Evolutionary conservation across 2,888 invertebrate genomes (phyloP), one percentile per base, ranked within the genome.

Genomic region (Ptycholaimellus sp.): DNA sequence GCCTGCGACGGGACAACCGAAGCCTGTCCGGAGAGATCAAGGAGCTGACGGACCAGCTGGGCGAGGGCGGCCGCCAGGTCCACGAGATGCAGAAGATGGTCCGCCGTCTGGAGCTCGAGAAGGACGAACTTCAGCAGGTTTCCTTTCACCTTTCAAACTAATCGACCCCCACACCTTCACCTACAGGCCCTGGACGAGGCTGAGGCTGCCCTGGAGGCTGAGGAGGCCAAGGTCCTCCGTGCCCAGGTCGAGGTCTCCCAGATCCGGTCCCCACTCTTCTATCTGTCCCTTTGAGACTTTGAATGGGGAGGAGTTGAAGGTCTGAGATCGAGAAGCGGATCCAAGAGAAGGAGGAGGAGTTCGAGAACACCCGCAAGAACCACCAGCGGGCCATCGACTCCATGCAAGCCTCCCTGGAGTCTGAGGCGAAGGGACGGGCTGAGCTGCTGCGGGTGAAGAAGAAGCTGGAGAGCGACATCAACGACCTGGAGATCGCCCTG

Each of bases 361-460:
- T 96, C 72, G 93, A 96, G 65, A 93, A 90, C 69, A 53, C 52
- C 38, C 77, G 93, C 68, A 93, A 90, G 73, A 93, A 93, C 68
- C 93, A 96, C 72, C 90, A 90, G 69, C 80, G 93, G 51, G 90
- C 93, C 49, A 74, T 96, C 64, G 93, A 96, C 68, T 90, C 90
- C 61, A 90, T 93, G 85, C 87, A 93, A 41, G 90, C 93, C 57
- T 50, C 62, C 56, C 60, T 96, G 62, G 93, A 96, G 70, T 87
- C 90, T 59, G 96, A 96, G 69, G 78, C 87, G 65, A 87, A 90
- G 73, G 93, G 90, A 60, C 93, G 90, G 70, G 83, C 85, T 71
- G 93, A 96, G 73, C 90, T 93, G 51, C 74, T 93, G 58, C 80
- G 90, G 70, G 81, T 90, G 79, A 93, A 96, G 79, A 96, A 96